A percentile compares a stretch with the other conserved stretches of the same genome.
phyloP scores from a whole-genome alignment of 2,113 vertebrate genomes.

The Neomonachus schauinslandi region DNA sequence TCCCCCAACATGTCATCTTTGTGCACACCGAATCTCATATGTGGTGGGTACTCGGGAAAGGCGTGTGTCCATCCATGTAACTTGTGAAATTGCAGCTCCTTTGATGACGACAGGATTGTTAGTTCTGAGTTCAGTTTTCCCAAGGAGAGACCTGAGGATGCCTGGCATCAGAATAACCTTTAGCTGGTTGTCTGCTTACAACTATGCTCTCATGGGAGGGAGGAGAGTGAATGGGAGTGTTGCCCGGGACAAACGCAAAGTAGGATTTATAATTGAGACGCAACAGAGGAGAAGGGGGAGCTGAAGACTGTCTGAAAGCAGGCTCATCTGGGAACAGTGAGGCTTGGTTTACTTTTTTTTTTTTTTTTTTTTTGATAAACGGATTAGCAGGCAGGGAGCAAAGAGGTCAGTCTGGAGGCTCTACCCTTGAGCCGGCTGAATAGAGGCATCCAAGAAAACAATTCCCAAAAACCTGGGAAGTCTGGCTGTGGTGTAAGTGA shows the following conservation, averaged over 20 bases:
- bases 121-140: not conserved
- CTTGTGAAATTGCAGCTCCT: not conserved
- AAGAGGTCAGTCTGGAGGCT: not conserved
- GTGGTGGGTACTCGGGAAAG: not conserved
- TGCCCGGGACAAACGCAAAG: not conserved
- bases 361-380: not conserved
- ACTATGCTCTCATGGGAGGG: too few species aligned
- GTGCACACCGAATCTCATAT: rapidly evolving
- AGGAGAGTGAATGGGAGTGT: not conserved
- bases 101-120: too few species aligned
- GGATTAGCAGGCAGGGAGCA: not conserved
- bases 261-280: not conserved
- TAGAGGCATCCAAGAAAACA: not conserved
- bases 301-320: not conserved
- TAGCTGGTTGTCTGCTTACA: not conserved
- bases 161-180: not conserved
- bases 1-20: not conserved
- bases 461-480: not conserved
- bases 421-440: not conserved
- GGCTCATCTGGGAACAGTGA: not conserved
- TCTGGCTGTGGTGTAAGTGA: not conserved
- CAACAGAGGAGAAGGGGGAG: not conserved
- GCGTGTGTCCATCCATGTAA: not conserved
- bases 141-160: not conserved
- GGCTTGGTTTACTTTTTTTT: not conserved